Conservation (phyloP, 2,888 invertebrate genomes). For the Acanthopleura granulata region DNA sequence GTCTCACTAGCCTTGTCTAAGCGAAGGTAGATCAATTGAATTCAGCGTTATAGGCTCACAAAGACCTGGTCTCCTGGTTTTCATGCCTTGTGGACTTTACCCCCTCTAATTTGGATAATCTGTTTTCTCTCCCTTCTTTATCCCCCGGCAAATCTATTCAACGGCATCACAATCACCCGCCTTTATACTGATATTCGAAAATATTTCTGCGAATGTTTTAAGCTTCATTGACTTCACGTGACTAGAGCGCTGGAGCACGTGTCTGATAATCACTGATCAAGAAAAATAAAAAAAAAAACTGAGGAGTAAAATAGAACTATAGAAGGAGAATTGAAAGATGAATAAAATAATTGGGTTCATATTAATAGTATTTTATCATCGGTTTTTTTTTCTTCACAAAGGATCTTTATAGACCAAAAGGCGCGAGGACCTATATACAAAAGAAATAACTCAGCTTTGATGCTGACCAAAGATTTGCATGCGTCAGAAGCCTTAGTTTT, state of each 20-base stretch:
- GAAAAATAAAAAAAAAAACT: too few species aligned
- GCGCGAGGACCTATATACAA: too few species aligned
- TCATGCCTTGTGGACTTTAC: background rate
- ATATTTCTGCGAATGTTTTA: background rate
- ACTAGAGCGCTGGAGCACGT: background rate
- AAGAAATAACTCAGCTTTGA: too few species aligned
- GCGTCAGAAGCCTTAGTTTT: too few species aligned
- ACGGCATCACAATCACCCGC: background rate
- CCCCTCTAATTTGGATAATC: background rate
- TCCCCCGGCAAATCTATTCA: constrained; percentile 1
- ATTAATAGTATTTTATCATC: too few species aligned
- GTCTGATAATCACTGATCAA: too few species aligned
- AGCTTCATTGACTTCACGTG: background rate
- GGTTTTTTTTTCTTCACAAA: too few species aligned
- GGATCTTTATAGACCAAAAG: too few species aligned
- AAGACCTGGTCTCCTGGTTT: background rate
- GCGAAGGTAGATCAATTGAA: constrained; percentile 1
- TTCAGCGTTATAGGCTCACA: background rate
- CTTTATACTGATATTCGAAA: background rate
- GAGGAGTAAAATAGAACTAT: too few species aligned
- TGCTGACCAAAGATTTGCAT: too few species aligned
- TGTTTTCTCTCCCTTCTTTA: background rate
- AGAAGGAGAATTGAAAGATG: too few species aligned
- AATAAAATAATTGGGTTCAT: too few species aligned
- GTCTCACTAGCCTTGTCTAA: background rate